Base-by-base conservation (phyloP, 1,140 invertebrate genomes). In the Atopsyche davidsoni region DNA sequence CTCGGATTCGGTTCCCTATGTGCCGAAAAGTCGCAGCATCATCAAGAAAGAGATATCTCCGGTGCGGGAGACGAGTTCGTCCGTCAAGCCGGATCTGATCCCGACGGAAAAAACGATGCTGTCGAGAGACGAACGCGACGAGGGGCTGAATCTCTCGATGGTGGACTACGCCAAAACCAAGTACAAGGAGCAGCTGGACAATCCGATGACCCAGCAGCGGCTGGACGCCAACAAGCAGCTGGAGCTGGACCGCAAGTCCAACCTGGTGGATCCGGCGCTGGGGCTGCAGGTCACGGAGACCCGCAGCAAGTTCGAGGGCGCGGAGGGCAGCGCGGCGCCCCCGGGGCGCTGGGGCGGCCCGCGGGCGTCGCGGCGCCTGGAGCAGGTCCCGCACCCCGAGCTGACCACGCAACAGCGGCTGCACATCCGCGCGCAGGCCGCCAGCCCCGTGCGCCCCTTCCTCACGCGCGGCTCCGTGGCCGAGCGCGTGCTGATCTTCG, bases 401-500 rank as follows among this genome's bases (percentile, higher is more conserved):
- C 64, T 84, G 39, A 83, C 81, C 0, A 75, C 69, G 6, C 79
- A 77, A 51, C 81, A 83, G 62, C 77, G 78, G 52, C 79, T 80
- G 45, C 80, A 85, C 47, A 75, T 83, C 10, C 63, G 76, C 34
- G 64, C 67, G 0, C 53, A 59, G 55, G 71, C 64, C 0, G 65
- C 66, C 2, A 79, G 82, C 67, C 85, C 86, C 0, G 82, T 90
- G n/a, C 72, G 87, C 46, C 89, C 89, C 2, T 92, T 93, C 64
- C 73, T 93, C 10, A 91, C 89, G 2, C 76, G 89, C 52, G 91
- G 91, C 3, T 93, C 90, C 1, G 92, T 95, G 0, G 91, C 91
- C 2, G 92, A 94, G 62, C 73, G 92, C 22, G 90, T 94, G 22
- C 76, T 94, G 41, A 89, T 93, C 60, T 95, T 94, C 64, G 92